Evolutionary conservation across 2,888 invertebrate species (phyloP).

Genomic region (Amblyjoppa proteus): DNA sequence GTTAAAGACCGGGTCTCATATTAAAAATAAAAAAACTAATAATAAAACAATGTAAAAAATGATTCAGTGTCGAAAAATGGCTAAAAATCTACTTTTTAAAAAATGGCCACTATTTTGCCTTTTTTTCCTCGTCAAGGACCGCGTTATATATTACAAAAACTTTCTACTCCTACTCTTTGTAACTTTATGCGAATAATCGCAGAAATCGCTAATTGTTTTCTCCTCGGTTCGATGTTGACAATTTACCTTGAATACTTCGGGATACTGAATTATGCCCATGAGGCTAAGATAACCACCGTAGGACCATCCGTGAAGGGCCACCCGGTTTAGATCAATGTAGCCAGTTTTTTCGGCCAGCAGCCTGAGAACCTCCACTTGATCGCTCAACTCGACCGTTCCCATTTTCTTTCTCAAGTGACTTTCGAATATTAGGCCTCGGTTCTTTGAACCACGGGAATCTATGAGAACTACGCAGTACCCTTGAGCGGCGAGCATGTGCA

Average conservation of each 20-base stretch:
- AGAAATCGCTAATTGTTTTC: not conserved
- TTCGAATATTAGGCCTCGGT: constrained; percentile 97
- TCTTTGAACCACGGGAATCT: constrained; percentile 97
- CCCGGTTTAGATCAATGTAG: constrained; percentile 95
- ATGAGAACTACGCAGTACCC: constrained; percentile 98
- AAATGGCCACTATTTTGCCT: too few species aligned
- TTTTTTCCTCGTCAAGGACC: too few species aligned
- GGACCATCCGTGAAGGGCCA: constrained; percentile 99
- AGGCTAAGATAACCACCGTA: constrained; percentile 99
- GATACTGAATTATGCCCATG: constrained; percentile 96
- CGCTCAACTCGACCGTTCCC: constrained; percentile 97
- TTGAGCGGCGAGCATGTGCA: constrained; percentile 97
- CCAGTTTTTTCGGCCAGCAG: constrained; percentile 94
- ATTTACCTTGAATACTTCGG: constrained; percentile 95
- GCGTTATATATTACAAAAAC: too few species aligned
- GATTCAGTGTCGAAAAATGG: too few species aligned
- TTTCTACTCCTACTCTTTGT: too few species aligned
- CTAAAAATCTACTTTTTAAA: too few species aligned
- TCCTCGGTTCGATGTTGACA: not conserved
- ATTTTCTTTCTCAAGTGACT: constrained; percentile 95
- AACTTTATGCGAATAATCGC: not conserved
- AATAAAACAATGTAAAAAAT: too few species aligned
- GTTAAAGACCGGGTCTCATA: too few species aligned
- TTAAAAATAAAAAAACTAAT: too few species aligned
- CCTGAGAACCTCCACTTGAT: constrained; percentile 97